A percentile compares a stretch with the other conserved stretches of the same genome.
These are phyloP conservation scores for Neotragus moschatus DNA, from an alignment of 2,113 vertebrate genomes.

Conservation along the genomic window DNA sequence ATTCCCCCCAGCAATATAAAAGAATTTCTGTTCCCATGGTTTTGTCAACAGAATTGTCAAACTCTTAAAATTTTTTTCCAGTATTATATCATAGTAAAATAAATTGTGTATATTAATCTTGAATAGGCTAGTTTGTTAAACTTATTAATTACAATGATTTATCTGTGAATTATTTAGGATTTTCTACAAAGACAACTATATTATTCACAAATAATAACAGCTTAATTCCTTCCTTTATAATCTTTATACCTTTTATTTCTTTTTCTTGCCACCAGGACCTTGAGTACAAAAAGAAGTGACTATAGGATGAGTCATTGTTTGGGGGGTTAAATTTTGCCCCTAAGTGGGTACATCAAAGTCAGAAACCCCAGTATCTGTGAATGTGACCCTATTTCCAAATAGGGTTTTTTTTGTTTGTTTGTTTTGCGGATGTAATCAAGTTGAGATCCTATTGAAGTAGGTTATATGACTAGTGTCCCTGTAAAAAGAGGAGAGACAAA, in stretches of 20 bases:
- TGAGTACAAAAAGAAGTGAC: neutral
- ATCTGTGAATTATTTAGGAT: slow-evolving; percentile 1
- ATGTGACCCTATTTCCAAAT: neutral
- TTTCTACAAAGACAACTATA: neutral
- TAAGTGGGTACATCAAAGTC: neutral
- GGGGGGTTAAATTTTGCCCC: neutral
- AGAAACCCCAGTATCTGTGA: neutral
- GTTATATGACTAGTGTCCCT: neutral
- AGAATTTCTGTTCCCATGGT: neutral
- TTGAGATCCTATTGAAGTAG: neutral
- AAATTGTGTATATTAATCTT: neutral
- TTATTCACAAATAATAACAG: neutral
- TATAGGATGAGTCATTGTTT: neutral
- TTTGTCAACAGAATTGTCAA: neutral
- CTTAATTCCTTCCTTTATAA: neutral
- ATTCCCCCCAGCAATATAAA: neutral
- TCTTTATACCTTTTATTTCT: neutral
- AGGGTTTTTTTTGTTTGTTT: neutral
- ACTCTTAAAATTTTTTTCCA: neutral
- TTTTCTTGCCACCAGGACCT: neutral
- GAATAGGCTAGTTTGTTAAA: neutral
- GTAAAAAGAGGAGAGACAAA: neutral
- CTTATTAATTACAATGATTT: neutral
- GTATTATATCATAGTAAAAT: neutral
- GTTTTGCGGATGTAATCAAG: neutral